These are phyloP conservation scores for Philaenus spumarius DNA, from an alignment of 1,140 invertebrate species.

Conservation along the genomic window DNA sequence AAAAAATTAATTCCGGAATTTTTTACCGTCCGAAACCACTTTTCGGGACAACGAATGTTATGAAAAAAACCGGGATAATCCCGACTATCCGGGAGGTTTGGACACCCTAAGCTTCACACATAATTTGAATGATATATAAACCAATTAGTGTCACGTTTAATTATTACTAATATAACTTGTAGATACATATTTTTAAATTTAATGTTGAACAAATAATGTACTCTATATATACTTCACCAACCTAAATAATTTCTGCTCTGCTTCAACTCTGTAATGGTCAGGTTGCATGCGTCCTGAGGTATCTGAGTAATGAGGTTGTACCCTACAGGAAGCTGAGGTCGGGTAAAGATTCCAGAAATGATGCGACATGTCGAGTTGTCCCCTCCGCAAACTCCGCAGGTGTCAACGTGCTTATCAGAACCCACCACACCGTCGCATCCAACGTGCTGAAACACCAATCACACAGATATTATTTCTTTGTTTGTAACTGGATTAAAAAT, in stretches of 20 bases:
- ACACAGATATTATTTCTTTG: not conserved
- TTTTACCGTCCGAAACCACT: no score
- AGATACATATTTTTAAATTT: no score
- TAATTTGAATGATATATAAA: no score
- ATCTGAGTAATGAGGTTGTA: constrained; percentile 85
- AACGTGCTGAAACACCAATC: constrained; percentile 43
- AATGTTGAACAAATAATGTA: no score
- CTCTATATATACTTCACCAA: constrained; percentile 39
- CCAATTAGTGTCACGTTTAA: no score
- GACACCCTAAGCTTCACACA: no score
- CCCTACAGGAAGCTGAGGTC: constrained; percentile 64
- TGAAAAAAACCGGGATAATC: no score
- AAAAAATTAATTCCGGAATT: no score
- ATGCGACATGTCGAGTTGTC: constrained; percentile 62
- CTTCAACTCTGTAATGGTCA: constrained; percentile 83
- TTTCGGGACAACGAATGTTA: no score
- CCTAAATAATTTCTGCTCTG: constrained; percentile 82
- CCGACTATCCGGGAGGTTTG: no score
- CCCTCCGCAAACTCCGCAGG: constrained; percentile 63
- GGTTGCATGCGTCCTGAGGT: constrained; percentile 77
- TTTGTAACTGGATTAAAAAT: no score
- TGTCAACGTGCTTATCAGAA: constrained; percentile 50
- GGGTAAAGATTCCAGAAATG: constrained; percentile 77
- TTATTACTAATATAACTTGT: no score
- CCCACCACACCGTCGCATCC: constrained; percentile 66